Percentiles rank a stretch among this genome's conserved stretches.
phyloP scores from a whole-genome alignment of 1,140 invertebrate species.

The Heterodera schachtii region DNA sequence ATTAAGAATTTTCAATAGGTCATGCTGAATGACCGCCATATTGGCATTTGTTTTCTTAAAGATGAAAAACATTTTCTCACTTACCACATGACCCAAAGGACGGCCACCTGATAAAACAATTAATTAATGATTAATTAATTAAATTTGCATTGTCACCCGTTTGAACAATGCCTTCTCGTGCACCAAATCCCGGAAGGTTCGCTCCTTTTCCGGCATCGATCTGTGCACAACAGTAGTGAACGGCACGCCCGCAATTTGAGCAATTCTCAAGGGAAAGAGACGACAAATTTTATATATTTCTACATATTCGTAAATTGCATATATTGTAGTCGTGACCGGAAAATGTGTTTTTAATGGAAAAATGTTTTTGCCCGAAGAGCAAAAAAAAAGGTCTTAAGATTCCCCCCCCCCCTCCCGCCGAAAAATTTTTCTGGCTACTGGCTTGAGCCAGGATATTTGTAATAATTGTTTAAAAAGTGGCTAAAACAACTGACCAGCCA shows the following conservation, averaged over 20 bases:
- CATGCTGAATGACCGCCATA: too few relatives aligned
- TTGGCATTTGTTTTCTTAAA: too few relatives aligned
- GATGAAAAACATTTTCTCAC: not conserved
- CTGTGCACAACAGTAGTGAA: slow-evolving; percentile 49
- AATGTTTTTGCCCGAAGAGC: too few relatives aligned
- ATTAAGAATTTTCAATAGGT: too few relatives aligned
- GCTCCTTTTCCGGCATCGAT: slow-evolving; percentile 39
- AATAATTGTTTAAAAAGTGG: slow-evolving; percentile 22
- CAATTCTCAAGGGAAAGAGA: slow-evolving; percentile 37
- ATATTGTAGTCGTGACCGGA: too few relatives aligned
- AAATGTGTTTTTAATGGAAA: too few relatives aligned
- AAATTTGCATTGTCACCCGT: slow-evolving; percentile 1
- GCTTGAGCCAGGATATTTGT: too few relatives aligned
- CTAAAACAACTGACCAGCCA: slow-evolving; percentile 50
- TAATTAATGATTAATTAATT: not conserved
- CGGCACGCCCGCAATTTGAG: slow-evolving; percentile 53
- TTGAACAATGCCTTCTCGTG: slow-evolving; percentile 43
- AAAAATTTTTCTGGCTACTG: too few relatives aligned
- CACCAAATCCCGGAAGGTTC: slow-evolving; percentile 42
- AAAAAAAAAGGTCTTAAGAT: too few relatives aligned
- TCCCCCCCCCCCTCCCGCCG: too few relatives aligned
- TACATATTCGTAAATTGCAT: not conserved
- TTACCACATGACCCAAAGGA: slow-evolving; percentile 52
- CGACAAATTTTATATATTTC: too few relatives aligned
- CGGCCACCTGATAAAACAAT: slow-evolving; percentile 9